Percentiles rank a stretch among this genome's conserved stretches.
phyloP scores from a whole-genome alignment of 2,888 invertebrate genomes.

The Dryococelus australis region DNA sequence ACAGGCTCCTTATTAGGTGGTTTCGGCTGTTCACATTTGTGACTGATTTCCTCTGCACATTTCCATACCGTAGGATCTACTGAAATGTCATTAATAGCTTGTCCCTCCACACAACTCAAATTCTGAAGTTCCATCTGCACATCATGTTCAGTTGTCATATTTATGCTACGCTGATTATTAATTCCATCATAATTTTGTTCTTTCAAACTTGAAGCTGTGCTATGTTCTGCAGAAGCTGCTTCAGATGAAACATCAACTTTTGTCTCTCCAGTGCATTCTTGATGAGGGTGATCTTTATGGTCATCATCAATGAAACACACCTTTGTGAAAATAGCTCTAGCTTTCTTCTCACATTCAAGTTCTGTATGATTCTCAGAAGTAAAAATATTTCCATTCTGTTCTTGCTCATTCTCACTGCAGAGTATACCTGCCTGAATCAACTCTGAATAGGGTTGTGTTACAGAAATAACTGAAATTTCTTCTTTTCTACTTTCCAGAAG shows the following conservation, averaged over 20 bases:
- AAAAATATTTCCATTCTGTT: not conserved
- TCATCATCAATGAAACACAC: too few relatives aligned
- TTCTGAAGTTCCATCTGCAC: not conserved
- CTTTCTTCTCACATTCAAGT: not conserved
- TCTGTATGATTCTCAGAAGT: not conserved
- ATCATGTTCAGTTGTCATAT: not conserved
- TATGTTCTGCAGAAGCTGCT: not conserved
- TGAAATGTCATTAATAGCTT: not conserved
- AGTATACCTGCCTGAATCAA: not conserved
- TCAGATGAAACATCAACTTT: not conserved
- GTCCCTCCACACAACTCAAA: not conserved
- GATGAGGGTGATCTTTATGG: not conserved
- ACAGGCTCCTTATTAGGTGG: not conserved
- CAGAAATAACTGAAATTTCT: not conserved
- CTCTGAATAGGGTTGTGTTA: not conserved
- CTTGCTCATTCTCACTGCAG: not conserved
- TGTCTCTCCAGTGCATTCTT: not conserved
- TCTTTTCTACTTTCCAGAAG: not conserved
- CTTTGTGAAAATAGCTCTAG: not conserved
- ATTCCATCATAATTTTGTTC: not conserved
- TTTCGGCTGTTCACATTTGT: not conserved
- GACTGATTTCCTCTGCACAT: not conserved
- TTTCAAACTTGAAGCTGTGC: not conserved
- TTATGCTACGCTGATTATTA: not conserved
- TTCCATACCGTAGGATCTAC: not conserved